Evolutionary conservation across 2,797 vertebrate species (phyloP), one percentile per base, ranked within the genome.

Genomic region (Nannoperca australis): DNA sequence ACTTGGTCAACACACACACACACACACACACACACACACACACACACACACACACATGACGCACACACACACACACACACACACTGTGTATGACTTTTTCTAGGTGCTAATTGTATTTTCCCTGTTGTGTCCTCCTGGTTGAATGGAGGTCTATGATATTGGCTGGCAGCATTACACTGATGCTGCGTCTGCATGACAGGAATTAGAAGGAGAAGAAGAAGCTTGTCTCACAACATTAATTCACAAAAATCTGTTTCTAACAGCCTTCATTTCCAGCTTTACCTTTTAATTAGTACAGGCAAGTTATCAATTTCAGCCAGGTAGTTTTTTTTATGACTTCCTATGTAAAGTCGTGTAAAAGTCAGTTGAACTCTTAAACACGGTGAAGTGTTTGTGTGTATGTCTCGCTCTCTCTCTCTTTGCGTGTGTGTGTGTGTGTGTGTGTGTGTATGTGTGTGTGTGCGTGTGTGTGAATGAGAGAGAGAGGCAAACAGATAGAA

Each of bases 111-210:
- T 0, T 59, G 55, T 38, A 11, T 30, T 56, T 51, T 64, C 9
- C 13, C 20, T 22, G 7, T 60, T 47, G n/a, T 1, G 6, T 32
- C 54, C 32, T 38, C 11, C 53, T 55, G 30, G n/a, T 30, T 65
- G 65, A 47, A 40, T 36, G 27, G n/a, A 34, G 47, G 34, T 55
- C 38, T 56, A 54, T 3, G 34, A 34, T 71, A 63, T 44, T 59
- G 70, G 61, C 51, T 47, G 40, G 80, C 58, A 67, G 50, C 60
- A 49, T 73, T 38, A 54, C 18, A 44, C 45, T n/a, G 11, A 70
- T 4, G n/a, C 71, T 58, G 30, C 17, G 17, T 40, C 66, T 56
- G 45, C 67, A 55, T 32, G n/a, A n/a, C 62, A 53, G 56, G 59
- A 40, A 50, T 53, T 61, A 65, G 42, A 70, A 13, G 2, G 20